phyloP scores from a whole-genome alignment of 2,888 invertebrate genomes.

The Tiliacea citrago region DNA sequence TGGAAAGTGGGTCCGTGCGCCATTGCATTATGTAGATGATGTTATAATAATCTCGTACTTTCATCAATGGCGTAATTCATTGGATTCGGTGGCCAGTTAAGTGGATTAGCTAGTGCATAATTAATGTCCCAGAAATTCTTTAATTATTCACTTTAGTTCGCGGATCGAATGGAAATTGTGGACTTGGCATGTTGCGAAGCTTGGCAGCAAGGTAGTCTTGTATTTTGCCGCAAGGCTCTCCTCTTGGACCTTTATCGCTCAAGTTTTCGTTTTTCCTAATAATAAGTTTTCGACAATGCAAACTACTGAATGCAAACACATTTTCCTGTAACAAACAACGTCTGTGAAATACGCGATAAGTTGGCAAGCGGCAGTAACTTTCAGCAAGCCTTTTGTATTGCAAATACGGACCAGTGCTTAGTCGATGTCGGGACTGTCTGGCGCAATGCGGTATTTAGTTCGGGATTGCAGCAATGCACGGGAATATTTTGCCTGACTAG shows the following conservation, averaged over 20 bases:
- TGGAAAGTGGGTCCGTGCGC: constrained; percentile 59
- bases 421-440: constrained; percentile 48
- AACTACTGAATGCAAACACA: constrained; percentile 36
- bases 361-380: constrained; percentile 53
- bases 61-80: constrained; percentile 70
- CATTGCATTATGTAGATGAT: constrained; percentile 66
- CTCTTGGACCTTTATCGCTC: background rate
- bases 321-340: constrained; percentile 40
- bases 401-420: constrained; percentile 39
- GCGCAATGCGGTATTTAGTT: constrained; percentile 63
- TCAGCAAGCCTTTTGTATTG: constrained; percentile 46
- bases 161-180: constrained; percentile 33
- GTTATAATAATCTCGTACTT: constrained; percentile 69
- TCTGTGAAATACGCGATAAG: constrained; percentile 45
- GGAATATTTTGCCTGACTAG: constrained; percentile 23
- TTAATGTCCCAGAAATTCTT: constrained; percentile 56
- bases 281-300: constrained; percentile 9
- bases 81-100: constrained; percentile 62
- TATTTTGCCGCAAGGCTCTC: constrained; percentile 1
- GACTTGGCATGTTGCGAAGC: constrained; percentile 6
- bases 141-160: constrained; percentile 44
- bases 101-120: constrained; percentile 51
- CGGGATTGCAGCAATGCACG: constrained; percentile 43
- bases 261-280: constrained; percentile 2
- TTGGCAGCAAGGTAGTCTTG: background rate